Conservation (phyloP, 2,888 invertebrate species). For the Rhimphoctona megacephalus region DNA sequence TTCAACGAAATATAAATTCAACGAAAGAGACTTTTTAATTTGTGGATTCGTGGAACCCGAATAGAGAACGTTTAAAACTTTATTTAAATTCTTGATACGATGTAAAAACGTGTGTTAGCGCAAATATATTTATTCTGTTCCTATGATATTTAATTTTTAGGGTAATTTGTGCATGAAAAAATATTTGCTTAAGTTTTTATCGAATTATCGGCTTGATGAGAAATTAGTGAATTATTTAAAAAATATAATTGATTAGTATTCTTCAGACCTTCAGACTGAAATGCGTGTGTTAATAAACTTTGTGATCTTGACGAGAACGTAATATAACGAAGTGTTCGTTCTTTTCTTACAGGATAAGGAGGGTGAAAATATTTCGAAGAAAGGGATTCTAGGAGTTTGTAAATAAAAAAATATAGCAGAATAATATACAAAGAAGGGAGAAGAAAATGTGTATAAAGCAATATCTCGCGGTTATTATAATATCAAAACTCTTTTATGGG, state of each 20-base stretch:
- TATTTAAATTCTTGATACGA: background rate
- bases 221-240: background rate
- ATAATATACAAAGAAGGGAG: conserved; percentile 25
- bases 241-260: background rate
- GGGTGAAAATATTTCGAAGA: conserved; percentile 4
- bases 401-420: conserved; percentile 48
- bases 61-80: background rate
- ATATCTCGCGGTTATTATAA: conserved; percentile 60
- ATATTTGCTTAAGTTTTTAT: background rate
- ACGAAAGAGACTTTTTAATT: background rate
- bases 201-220: background rate
- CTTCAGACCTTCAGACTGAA: background rate
- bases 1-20: background rate
- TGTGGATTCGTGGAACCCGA: background rate
- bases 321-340: conserved; percentile 6
- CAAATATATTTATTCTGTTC: background rate
- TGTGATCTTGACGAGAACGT: background rate
- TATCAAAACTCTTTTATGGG: conserved; percentile 61
- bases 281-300: background rate
- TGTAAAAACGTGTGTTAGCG: background rate
- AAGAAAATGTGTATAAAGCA: conserved; percentile 24
- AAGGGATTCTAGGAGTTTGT: conserved; percentile 26
- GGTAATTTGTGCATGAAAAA: background rate
- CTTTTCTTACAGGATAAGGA: background rate
- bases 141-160: background rate